phyloP scores from a whole-genome alignment of 2,797 vertebrate genomes.

The Labroides dimidiatus region DNA sequence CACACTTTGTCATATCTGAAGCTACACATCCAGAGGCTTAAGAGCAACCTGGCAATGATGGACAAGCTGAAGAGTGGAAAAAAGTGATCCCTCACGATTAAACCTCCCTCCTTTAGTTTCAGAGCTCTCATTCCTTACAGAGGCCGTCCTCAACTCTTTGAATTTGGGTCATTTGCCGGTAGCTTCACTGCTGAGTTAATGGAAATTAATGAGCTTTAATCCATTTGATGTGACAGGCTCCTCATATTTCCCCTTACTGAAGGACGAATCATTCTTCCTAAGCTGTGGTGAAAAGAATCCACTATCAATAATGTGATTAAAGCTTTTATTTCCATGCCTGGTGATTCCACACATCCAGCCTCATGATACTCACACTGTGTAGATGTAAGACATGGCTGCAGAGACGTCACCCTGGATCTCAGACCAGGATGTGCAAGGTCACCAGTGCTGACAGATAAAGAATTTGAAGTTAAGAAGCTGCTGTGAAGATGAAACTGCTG shows the following conservation, averaged over 20 bases:
- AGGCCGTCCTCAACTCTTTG: conserved; percentile 49
- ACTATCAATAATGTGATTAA: conserved; percentile 36
- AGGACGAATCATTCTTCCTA: conserved; percentile 21
- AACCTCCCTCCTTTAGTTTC: conserved; percentile 51
- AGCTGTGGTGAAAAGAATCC: conserved; percentile 21
- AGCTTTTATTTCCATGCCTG: conserved; percentile 13
- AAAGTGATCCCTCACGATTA: conserved; percentile 50
- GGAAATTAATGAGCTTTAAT: conserved; percentile 67
- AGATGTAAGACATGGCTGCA: conserved; percentile 14
- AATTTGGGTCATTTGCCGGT: conserved; percentile 63
- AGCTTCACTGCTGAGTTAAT: conserved; percentile 57
- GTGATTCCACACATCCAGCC: conserved; percentile 16
- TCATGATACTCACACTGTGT: conserved; percentile 2
- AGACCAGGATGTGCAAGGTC: conserved; percentile 38
- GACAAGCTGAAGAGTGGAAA: conserved; percentile 22
- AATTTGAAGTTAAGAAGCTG: conserved; percentile 54
- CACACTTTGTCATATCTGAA: background rate
- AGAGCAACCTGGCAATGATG: conserved; percentile 13
- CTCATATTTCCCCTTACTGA: conserved; percentile 36
- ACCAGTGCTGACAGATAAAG: conserved; percentile 50
- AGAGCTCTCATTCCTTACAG: conserved; percentile 30
- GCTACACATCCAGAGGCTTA: background rate
- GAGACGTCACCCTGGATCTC: conserved; percentile 33
- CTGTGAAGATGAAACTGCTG: conserved; percentile 63
- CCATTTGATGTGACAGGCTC: conserved; percentile 58